Conservation (phyloP, 2,113 vertebrate genomes). For the Prunella himalayana region DNA sequence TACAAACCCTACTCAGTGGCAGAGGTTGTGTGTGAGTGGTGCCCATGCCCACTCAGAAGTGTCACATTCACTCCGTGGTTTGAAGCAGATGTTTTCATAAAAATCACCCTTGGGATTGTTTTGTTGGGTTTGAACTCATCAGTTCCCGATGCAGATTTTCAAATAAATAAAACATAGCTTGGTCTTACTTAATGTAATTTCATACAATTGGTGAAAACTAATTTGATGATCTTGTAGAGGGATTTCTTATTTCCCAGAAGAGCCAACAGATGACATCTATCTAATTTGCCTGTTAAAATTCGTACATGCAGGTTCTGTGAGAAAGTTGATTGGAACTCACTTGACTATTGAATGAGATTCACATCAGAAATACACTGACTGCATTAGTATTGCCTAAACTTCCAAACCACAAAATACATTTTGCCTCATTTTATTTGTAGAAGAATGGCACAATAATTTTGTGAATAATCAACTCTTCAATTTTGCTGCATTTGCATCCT, state of each 20-base stretch:
- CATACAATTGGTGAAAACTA: conserved; percentile 49
- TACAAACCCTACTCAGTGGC: neutral
- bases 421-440: conserved; percentile 58
- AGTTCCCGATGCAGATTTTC: neutral
- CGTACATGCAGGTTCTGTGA: conserved; percentile 36
- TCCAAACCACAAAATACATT: conserved; percentile 56
- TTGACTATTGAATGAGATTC: conserved; percentile 63
- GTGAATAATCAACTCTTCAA: conserved; percentile 66
- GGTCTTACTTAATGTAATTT: neutral
- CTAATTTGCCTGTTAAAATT: conserved; percentile 72
- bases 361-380: conserved; percentile 64
- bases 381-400: conserved; percentile 41
- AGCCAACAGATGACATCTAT: conserved; percentile 41
- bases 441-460: conserved; percentile 64
- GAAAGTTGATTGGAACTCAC: conserved; percentile 62
- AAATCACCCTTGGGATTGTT: neutral
- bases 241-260: conserved; percentile 60
- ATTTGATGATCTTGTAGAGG: conserved; percentile 36
- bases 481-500: conserved; percentile 61
- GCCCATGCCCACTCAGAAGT: neutral
- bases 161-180: conserved; percentile 25
- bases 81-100: neutral
- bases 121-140: neutral
- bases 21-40: neutral
- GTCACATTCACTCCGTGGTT: neutral